Evolutionary conservation across 2,888 invertebrate species (phyloP), one percentile per base, ranked within the genome.

Genomic region (Beris chalybata): DNA sequence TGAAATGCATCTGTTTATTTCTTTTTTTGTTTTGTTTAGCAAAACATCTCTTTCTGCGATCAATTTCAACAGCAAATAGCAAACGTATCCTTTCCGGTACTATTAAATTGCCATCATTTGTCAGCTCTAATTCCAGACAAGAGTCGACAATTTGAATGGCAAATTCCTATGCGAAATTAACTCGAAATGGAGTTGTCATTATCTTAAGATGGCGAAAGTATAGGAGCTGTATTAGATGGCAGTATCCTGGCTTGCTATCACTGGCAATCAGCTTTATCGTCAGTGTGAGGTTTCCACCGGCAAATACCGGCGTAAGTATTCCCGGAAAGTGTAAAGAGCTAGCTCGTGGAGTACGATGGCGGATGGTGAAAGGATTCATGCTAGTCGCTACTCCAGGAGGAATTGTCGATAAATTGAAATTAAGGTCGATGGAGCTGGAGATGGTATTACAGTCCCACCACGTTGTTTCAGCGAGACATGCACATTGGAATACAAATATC

Each of bases 161-260:
- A 64, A 64, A 64, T 64, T 53, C 64, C 64, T 52, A 54, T 54
- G 64, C 64, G 64, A 64, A 64, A 64, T 64, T 64, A 64, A 64
- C 64, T 64, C 52, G 45, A 54, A 64, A 64, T 64, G 64, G 53
- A 52, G 52, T 54, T 44, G 54, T 52, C 43, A 54, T 31, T 53
- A 64, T 45, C 53, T 22, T 32, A 50, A 22, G 48, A 59, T 47
- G 47, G 22, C 59, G 30, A 13, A 30, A 48, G 32, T 13, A 30
- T 47, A 32, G 48, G 32, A 48, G 4, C 30, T n/a, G 15, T 31
- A 13, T 12, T 13, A n/a, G 38, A 22, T 22, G 38, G 58, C 38
- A 38, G 9, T 38, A 38, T n/a, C 50, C 30, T 38, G 1, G 38
- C 38, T 38, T 38, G 38, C 38, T 38, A 38, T 38, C 38, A 38